A percentile compares a stretch with the other conserved stretches of the same genome.
These are phyloP conservation scores for Poliocrania exsul DNA, from an alignment of 2,797 vertebrate genomes.

Conservation along the genomic window DNA sequence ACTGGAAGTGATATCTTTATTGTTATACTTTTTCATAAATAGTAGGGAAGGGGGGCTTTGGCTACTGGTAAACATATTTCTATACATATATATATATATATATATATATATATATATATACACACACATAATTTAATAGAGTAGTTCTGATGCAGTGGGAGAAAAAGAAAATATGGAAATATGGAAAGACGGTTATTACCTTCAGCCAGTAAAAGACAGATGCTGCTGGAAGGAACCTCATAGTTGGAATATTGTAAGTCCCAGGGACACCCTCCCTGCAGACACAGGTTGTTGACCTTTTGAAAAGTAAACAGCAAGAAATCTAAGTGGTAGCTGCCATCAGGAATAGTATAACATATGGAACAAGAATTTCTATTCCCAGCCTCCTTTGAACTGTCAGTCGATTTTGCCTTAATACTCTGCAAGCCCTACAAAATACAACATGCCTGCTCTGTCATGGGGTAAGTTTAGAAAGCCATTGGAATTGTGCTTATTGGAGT, in stretches of 20 bases:
- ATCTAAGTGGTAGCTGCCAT: neutral
- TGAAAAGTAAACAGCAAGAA: constrained; percentile 42
- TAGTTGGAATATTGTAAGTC: neutral
- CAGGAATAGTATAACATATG: neutral
- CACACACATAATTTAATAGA: neutral
- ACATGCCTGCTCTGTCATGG: neutral
- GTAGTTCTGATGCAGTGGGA: neutral
- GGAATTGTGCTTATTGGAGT: neutral
- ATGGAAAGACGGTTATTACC: neutral
- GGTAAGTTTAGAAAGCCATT: constrained; percentile 5
- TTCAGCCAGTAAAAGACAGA: neutral
- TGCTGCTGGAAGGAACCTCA: neutral
- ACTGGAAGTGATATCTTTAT: constrained; percentile 44
- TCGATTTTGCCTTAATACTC: constrained; percentile 23
- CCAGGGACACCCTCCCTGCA: neutral
- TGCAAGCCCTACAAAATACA: neutral
- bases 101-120: neutral
- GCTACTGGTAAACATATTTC: neutral
- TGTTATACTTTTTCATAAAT: constrained; percentile 35
- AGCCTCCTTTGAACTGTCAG: constrained; percentile 8
- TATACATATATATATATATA: neutral
- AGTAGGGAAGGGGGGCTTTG: neutral
- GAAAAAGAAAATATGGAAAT: neutral
- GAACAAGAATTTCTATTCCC: constrained; percentile 25
- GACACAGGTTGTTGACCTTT: neutral